A percentile compares a stretch with the other conserved stretches of the same genome.
Evolutionary conservation across 2,797 vertebrate species (phyloP).

Genomic region (Phrynocephalus guinanensis): DNA sequence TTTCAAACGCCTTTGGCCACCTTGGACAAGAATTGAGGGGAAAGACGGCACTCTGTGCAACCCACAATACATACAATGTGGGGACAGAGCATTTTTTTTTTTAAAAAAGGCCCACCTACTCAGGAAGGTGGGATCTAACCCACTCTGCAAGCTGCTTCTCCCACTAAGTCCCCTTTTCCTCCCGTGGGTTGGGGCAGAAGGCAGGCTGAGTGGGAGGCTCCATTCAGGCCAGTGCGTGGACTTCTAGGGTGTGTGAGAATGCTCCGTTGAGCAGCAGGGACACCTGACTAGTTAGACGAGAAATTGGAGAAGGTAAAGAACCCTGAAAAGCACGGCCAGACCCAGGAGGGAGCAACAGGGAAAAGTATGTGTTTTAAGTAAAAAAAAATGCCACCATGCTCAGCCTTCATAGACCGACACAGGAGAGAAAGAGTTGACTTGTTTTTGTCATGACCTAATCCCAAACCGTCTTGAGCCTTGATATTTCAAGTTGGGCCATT

Average conservation of each 20-base stretch:
- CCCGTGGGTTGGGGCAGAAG: not conserved
- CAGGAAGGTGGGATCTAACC: not conserved
- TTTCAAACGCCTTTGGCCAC: not conserved
- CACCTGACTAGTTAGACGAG: slow-evolving; percentile 40
- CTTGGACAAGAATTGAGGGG: no score
- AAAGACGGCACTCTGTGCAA: no score
- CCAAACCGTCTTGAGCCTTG: no score
- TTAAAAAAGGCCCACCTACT: no score
- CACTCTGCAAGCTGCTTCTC: not conserved
- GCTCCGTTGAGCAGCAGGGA: slow-evolving; percentile 10
- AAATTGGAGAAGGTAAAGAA: slow-evolving; percentile 23
- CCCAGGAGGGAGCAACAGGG: not conserved
- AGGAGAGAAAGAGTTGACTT: not conserved
- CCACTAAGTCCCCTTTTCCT: slow-evolving; percentile 25
- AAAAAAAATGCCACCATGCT: slow-evolving; percentile 28
- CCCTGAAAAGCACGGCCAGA: slow-evolving; percentile 28
- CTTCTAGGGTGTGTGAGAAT: slow-evolving; percentile 38
- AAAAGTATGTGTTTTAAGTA: slow-evolving; percentile 44
- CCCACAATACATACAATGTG: not conserved
- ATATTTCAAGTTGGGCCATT: no score
- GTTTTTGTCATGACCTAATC: no score
- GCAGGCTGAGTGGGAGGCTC: not conserved
- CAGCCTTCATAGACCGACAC: accelerated
- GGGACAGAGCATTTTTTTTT: not conserved
- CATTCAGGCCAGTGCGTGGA: not conserved